phyloP scores from a whole-genome alignment of 2,888 invertebrate genomes.

The Chymomyza amoena region DNA sequence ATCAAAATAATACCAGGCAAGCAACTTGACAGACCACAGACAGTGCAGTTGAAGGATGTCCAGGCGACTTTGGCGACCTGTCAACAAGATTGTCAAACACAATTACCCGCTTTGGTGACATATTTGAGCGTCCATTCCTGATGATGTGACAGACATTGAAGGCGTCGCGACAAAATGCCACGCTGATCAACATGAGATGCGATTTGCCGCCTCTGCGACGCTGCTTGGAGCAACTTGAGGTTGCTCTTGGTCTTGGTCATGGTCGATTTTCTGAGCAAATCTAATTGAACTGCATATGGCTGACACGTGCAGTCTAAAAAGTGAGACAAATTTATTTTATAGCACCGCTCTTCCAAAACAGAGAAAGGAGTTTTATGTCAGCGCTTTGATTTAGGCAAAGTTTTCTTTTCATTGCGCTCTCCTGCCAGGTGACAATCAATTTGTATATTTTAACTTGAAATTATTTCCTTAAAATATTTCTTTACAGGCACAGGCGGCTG shows the following conservation, averaged over 20 bases:
- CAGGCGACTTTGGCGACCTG: constrained; percentile 31
- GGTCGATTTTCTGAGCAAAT: constrained; percentile 64
- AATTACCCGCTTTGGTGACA: constrained; percentile 61
- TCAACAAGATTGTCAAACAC: constrained; percentile 71
- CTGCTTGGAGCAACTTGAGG: no score
- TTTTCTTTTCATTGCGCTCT: constrained; percentile 17
- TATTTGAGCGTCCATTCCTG: constrained; percentile 36
- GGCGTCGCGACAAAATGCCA: constrained; percentile 74
- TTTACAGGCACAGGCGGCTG: not conserved
- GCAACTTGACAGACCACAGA: not conserved
- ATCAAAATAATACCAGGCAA: constrained; percentile 57
- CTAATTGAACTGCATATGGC: constrained; percentile 57
- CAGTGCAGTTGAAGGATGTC: not conserved
- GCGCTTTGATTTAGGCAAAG: constrained; percentile 56
- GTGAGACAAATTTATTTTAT: constrained; percentile 27
- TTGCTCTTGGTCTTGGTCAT: not conserved
- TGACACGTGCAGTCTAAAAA: constrained; percentile 31
- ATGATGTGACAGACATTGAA: constrained; percentile 33
- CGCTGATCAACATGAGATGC: constrained; percentile 21
- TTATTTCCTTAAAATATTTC: constrained; percentile 74
- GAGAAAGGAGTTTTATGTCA: constrained; percentile 54
- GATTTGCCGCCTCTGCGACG: not conserved
- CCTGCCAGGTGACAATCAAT: constrained; percentile 75
- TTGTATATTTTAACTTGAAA: constrained; percentile 73
- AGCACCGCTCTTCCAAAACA: constrained; percentile 1